phyloP scores from a whole-genome alignment of 2,113 vertebrate species.

The Xenus cinereus region DNA sequence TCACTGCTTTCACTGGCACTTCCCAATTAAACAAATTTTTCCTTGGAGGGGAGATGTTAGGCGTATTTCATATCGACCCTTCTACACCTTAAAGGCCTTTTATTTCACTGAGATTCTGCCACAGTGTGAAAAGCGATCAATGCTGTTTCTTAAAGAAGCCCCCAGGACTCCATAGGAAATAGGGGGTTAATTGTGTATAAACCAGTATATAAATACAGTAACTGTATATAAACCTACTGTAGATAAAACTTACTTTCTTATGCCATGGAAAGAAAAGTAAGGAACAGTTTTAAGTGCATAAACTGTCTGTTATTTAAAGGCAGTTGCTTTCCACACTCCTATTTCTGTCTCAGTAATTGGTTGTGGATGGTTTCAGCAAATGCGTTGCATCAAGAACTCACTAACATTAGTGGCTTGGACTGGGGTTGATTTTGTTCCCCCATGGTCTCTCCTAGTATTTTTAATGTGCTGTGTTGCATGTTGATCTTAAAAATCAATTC shows the following conservation, averaged over 20 bases:
- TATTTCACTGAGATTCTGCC: neutral
- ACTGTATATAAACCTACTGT: neutral
- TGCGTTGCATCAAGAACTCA: neutral
- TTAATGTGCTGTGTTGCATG: neutral
- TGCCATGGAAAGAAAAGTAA: neutral
- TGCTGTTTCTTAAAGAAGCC: neutral
- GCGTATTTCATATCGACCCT: neutral
- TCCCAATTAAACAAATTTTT: neutral
- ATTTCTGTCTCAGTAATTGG: conserved; percentile 4
- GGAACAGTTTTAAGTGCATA: neutral
- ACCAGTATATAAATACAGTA: neutral
- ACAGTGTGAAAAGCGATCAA: neutral
- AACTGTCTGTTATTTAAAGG: neutral
- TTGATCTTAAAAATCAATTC: neutral
- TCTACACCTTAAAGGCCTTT: neutral
- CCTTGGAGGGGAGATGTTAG: neutral
- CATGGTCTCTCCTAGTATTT: neutral
- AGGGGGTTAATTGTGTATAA: neutral
- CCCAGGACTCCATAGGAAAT: neutral
- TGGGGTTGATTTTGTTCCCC: neutral
- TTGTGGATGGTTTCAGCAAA: neutral
- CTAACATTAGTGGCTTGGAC: neutral
- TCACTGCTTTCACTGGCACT: neutral
- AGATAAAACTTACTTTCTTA: too few species aligned
- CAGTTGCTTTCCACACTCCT: neutral